Base-by-base conservation (phyloP, 2,888 invertebrate genomes). In the Desoria tigrina region DNA sequence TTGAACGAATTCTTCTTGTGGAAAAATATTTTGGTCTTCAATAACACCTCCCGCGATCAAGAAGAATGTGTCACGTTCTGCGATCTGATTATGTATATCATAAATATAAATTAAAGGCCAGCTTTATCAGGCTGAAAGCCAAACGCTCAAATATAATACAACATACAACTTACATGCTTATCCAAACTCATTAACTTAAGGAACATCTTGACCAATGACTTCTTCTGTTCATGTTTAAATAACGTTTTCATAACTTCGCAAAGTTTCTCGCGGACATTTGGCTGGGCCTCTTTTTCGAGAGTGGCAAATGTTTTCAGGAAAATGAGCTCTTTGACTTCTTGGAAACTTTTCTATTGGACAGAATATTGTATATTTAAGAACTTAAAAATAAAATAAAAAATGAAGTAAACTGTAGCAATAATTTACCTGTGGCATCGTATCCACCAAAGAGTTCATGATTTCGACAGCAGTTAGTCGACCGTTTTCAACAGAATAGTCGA, bases 61-160 rank as follows among this genome's bases (percentile, higher is more conserved):
- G 50, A 72, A 69, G 39, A 72, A 69, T 2, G 72, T 72, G n/a
- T 72, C 72, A 18, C 67, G 54, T 42, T 72, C 69, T 18, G 72
- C 63, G 18, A 69, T 50, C 69, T 72, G 16, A 14, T 11, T 28
- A 54, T 42, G 16, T n/a, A n/a, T n/a, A n/a, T n/a, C n/a, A n/a
- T n/a, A n/a, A n/a, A n/a, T n/a, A n/a, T n/a, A n/a, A n/a, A n/a
- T n/a, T 21, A 23, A 51, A 51, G 18, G 27, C 32, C 16, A 11
- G n/a, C 6, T 7, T 24, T 9, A 2, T 18, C 14, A 21, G 27
- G 4, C n/a, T n/a, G n/a, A n/a, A n/a, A n/a, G n/a, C n/a, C n/a
- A 57, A 57, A 27, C 27, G 23, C n/a, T n/a, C n/a, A n/a, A n/a
- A 56, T n/a, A 32, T 16, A 57, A 18, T 28, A 42, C 21, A 9